A percentile compares a stretch with the other conserved stretches of the same genome.
phyloP scores from a whole-genome alignment of 1,140 invertebrate genomes.

The Eumeta japonica region DNA sequence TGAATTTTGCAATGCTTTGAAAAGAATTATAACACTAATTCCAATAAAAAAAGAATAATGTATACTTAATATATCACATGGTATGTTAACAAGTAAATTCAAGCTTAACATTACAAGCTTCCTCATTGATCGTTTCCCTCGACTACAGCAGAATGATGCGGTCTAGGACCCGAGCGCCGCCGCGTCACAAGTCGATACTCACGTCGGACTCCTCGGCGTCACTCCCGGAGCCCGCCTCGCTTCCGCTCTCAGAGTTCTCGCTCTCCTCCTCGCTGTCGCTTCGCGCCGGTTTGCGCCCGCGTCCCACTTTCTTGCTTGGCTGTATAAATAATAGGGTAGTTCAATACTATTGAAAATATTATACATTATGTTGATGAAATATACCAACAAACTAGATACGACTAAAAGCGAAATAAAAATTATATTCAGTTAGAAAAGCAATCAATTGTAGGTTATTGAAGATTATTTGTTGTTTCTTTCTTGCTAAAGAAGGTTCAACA shows the following conservation, averaged over 20 bases:
- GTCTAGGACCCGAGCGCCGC: background rate
- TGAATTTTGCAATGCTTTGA: background rate
- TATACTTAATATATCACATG: background rate
- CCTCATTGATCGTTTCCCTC: background rate
- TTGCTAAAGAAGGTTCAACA: no score
- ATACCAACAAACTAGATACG: no score
- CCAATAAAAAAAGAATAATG: background rate
- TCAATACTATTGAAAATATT: no score
- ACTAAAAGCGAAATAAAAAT: no score
- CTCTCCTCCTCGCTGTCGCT: constrained; percentile 53
- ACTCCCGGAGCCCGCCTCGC: constrained; percentile 38
- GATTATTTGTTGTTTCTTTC: no score
- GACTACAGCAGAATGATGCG: background rate
- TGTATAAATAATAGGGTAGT: constrained; percentile 4
- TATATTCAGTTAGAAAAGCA: no score
- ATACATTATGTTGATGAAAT: no score
- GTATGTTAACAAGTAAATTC: no score
- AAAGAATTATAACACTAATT: background rate
- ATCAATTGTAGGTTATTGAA: no score
- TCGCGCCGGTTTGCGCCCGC: constrained; percentile 38
- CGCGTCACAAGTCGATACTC: constrained; percentile 17
- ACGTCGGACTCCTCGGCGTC: constrained; percentile 54
- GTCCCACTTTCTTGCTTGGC: constrained; percentile 23
- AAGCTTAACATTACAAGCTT: no score
- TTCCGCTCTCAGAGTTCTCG: constrained; percentile 51